Evolutionary conservation across 2,113 vertebrate species (phyloP).

Genomic region (Saimiri boliviensis): DNA sequence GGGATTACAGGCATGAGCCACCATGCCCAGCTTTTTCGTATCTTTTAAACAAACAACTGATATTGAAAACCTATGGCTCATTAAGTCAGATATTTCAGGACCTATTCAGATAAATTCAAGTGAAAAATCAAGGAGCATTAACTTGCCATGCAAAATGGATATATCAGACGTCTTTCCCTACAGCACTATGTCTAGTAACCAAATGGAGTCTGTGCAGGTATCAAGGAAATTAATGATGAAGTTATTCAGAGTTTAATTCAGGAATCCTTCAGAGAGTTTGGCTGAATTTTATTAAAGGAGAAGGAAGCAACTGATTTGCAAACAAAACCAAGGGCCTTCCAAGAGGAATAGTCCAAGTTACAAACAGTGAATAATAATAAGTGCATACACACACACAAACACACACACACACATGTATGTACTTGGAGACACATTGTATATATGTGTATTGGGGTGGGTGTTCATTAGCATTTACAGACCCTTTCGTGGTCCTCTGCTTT

Average conservation of each 20-base stretch:
- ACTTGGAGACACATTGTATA: background rate
- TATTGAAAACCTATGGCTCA: background rate
- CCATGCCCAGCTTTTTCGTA: background rate
- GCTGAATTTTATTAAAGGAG: background rate
- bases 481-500: background rate
- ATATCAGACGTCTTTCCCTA: background rate
- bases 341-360: background rate
- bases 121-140: background rate
- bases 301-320: background rate
- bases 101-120: background rate
- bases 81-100: conserved; percentile 8
- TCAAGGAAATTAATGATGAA: background rate
- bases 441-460: background rate
- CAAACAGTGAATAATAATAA: background rate
- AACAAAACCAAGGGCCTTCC: background rate
- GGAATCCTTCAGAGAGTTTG: background rate
- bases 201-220: background rate
- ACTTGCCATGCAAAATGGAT: background rate
- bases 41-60: background rate
- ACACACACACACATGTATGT: background rate
- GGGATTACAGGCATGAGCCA: no score
- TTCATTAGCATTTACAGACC: background rate
- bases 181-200: background rate
- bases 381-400: background rate
- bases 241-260: background rate